phyloP scores from a whole-genome alignment of 2,797 vertebrate genomes.

The Poecile montanus region DNA sequence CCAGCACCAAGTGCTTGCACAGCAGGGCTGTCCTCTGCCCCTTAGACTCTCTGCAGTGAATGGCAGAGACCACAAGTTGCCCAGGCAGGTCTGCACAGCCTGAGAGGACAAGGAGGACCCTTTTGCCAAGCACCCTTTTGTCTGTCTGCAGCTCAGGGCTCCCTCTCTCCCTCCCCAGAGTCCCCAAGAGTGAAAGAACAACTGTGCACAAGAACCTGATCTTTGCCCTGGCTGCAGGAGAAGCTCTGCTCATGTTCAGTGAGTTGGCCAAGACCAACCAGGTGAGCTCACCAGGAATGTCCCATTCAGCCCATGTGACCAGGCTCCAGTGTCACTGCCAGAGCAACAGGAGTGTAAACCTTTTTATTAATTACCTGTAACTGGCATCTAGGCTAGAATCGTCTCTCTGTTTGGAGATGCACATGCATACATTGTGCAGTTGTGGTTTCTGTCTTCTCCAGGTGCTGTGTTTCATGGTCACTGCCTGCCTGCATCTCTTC shows the following conservation, averaged over 20 bases:
- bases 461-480: conserved; percentile 84
- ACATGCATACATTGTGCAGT: fast-evolving
- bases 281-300: conserved; percentile 68
- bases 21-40: background rate
- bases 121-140: fast-evolving
- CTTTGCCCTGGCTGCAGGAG: conserved; percentile 83
- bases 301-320: fast-evolving
- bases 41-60: background rate
- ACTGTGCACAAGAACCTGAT: conserved; percentile 94
- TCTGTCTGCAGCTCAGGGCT: background rate
- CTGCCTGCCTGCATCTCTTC: conserved; percentile 87
- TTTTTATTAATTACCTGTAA: background rate
- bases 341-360: background rate
- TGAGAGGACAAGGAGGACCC: background rate
- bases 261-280: conserved; percentile 82
- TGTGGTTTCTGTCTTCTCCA: conserved; percentile 48
- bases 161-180: conserved; percentile 63
- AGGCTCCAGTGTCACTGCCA: background rate
- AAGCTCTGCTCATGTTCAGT: conserved; percentile 89
- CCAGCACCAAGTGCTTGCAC: background rate
- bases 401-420: background rate
- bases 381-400: background rate
- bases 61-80: background rate
- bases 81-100: background rate
- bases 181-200: conserved; percentile 87